Evolutionary conservation across 1,140 invertebrate species (phyloP).

Genomic region (Amphibalanus amphitrite): DNA sequence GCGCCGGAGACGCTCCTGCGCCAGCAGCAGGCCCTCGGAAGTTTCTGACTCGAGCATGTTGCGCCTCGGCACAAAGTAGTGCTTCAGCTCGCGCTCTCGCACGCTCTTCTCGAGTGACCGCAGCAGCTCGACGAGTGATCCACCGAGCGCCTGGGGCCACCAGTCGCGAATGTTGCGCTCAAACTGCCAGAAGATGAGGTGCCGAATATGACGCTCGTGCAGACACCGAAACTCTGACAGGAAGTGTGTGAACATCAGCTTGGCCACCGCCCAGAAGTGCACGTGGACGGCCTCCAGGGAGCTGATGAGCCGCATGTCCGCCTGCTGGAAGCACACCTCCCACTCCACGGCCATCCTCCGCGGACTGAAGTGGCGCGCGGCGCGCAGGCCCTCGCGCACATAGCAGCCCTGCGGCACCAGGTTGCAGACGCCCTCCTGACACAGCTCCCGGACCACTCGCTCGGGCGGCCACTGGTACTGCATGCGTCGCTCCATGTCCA

Average conservation of each 20-base stretch:
- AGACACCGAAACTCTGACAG: constrained; percentile 27
- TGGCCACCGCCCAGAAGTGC: constrained; percentile 38
- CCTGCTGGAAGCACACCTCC: constrained; percentile 50
- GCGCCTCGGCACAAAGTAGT: constrained; percentile 50
- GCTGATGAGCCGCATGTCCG: constrained; percentile 49
- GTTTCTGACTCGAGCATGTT: constrained; percentile 53
- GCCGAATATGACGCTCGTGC: constrained; percentile 45
- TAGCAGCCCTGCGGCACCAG: constrained; percentile 45
- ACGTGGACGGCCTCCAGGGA: constrained; percentile 47
- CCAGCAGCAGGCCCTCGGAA: constrained; percentile 36
- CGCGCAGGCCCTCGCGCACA: constrained; percentile 36
- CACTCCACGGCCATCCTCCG: constrained; percentile 39
- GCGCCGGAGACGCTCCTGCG: constrained; percentile 44
- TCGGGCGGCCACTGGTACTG: constrained; percentile 44
- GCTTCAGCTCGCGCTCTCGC: constrained; percentile 36
- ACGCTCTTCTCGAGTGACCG: constrained; percentile 29
- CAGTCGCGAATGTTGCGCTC: constrained; percentile 45
- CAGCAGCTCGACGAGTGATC: constrained; percentile 42
- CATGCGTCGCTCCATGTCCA: constrained; percentile 26
- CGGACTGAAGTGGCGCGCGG: constrained; percentile 21
- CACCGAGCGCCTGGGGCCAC: constrained; percentile 47
- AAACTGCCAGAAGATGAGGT: constrained; percentile 57
- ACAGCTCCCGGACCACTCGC: constrained; percentile 41
- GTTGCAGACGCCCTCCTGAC: constrained; percentile 39
- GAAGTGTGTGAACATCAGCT: constrained; percentile 42